Evolutionary conservation across 2,888 invertebrate genomes (phyloP), one percentile per base, ranked within the genome.

Genomic region (Melanchra persicariae): DNA sequence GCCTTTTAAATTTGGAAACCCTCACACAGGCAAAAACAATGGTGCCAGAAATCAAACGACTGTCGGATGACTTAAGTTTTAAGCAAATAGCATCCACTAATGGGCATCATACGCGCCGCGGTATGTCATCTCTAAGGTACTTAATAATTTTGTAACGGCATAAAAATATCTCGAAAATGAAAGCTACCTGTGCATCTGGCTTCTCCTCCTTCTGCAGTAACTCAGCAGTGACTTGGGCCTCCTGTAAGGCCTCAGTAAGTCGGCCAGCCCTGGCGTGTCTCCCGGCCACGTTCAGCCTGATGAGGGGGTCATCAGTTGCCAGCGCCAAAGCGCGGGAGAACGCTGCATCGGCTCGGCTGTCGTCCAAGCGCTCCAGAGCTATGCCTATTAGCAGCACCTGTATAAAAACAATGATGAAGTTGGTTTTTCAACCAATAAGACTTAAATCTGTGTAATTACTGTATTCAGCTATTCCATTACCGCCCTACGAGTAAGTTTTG

Each of bases 331-430:
- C 95, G 12, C 93, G 86, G 0, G 86, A 79, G 71, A 92, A 96
- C 2, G 95, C 96, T 0, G 95, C 89, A 52, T 95, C 96, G 1
- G 95, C 90, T 15, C 96, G 89, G 6, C 83, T 86, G 81, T 96
- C 95, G 0, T 91, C 92, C 1, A 96, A 84, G 0, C 93, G 93
- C 79, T 96, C 95, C 43, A 96, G 78, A 0, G 94, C 91, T 70
- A 95, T 91, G 19, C 90, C 95, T 85, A 96, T 93, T 17, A 96
- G 87, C 0, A 96, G 87, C 0, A 96, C 92, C 95, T 96, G 79
- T 40, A 49, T 24, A 12, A 19, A n/a, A 52, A 59, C 5, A 8
- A n/a, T 58, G 22, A 47, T n/a, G n/a, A 7, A 10, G 54, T 22
- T 5, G 12, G 2, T 49, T n/a, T 49, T 49, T 49, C 2, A 10